Conservation (phyloP, 2,797 vertebrate genomes). For the Clarias pachynema region DNA sequence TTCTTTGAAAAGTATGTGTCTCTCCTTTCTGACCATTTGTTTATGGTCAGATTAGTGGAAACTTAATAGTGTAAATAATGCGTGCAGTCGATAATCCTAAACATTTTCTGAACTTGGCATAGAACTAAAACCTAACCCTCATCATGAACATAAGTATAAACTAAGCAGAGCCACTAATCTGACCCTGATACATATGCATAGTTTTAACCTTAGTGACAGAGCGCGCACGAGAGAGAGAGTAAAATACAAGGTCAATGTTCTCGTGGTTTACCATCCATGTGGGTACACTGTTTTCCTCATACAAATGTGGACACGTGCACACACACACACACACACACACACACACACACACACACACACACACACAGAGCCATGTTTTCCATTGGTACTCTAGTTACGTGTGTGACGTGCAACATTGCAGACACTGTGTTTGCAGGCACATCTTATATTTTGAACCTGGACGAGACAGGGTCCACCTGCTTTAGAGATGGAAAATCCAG, state of each 20-base stretch:
- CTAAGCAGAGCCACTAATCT: neutral
- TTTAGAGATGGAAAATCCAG: slow-evolving; percentile 40
- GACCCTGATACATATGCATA: neutral
- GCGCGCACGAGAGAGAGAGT: slow-evolving; percentile 7
- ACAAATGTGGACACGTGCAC: slow-evolving; percentile 3
- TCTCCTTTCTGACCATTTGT: neutral
- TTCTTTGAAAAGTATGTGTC: neutral
- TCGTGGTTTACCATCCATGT: slow-evolving; percentile 26
- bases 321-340: slow-evolving; percentile 30
- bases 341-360: slow-evolving; percentile 32
- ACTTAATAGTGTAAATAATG: neutral
- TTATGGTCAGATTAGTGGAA: neutral
- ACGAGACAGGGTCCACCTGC: slow-evolving; percentile 38
- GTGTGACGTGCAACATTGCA: slow-evolving; percentile 25
- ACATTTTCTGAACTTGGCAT: neutral
- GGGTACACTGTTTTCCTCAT: neutral
- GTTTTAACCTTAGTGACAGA: neutral
- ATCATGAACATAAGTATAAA: neutral
- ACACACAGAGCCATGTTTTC: slow-evolving; percentile 24
- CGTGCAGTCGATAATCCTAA: neutral
- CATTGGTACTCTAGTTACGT: slow-evolving; percentile 26
- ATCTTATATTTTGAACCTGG: slow-evolving; percentile 38
- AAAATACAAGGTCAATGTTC: slow-evolving; percentile 29
- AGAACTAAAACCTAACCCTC: neutral
- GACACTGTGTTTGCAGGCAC: slow-evolving; percentile 39